phyloP scores from a whole-genome alignment of 37 sponge, comb jelly and placozoan species.

The Axinella damicornis region DNA sequence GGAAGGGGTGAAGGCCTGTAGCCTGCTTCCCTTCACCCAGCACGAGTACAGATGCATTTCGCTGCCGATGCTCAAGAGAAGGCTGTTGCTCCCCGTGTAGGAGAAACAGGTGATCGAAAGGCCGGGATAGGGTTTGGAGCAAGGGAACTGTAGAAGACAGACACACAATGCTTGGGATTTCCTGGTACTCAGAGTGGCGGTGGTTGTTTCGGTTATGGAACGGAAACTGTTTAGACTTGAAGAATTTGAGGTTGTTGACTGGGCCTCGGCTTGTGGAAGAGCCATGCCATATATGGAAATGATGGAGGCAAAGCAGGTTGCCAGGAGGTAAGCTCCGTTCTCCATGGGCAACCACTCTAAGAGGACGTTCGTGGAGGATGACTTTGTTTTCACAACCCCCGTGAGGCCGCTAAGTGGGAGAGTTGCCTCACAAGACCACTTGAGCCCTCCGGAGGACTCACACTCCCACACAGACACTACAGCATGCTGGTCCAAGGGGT shows the following conservation, averaged over 20 bases:
- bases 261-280: slow-evolving; percentile 22
- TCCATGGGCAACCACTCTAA: slow-evolving; percentile 86
- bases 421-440: slow-evolving; percentile 76
- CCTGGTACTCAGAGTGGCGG: background rate
- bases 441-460: slow-evolving; percentile 80
- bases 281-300: slow-evolving; percentile 72
- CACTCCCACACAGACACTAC: slow-evolving; percentile 87
- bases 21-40: slow-evolving; percentile 20
- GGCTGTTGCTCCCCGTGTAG: slow-evolving; percentile 75
- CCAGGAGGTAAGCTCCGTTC: slow-evolving; percentile 74
- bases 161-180: slow-evolving; percentile 37
- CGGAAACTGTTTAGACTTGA: background rate
- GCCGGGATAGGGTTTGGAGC: slow-evolving; percentile 24
- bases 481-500: slow-evolving; percentile 49
- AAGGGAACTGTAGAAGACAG: slow-evolving; percentile 59
- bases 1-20: slow-evolving; percentile 3
- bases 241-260: background rate
- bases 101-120: slow-evolving; percentile 34
- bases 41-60: slow-evolving; percentile 72
- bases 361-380: slow-evolving; percentile 6
- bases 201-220: background rate
- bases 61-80: slow-evolving; percentile 47
- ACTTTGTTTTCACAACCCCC: background rate
- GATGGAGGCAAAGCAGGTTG: slow-evolving; percentile 64
- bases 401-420: slow-evolving; percentile 56